Evolutionary conservation across 2,888 invertebrate species (phyloP), one percentile per base, ranked within the genome.

Genomic region (Psylliodes chrysocephalus): DNA sequence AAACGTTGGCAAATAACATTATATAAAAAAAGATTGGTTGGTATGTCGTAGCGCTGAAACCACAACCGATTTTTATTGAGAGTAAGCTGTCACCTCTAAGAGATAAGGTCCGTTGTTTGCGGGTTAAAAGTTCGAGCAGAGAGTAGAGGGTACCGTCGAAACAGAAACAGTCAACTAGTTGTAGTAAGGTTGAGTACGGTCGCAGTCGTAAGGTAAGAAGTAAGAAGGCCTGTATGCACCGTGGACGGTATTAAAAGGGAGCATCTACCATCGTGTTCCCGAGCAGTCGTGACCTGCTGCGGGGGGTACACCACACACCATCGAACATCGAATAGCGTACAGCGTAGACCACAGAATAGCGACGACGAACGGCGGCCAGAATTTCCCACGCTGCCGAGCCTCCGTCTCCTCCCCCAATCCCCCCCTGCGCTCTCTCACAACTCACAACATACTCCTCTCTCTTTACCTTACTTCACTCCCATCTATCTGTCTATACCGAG

Each of bases 221-320:
- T 14, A 46, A 46, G 19, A 40, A 56, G 54, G 51, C 28, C 15
- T 8, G 46, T 46, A 33, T 46, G 68, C 38, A 72, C 72, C 69
- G 73, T 71, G 74, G 73, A 71, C 73, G 75, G 76, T 74, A 79
- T 72, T 79, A 78, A 79, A 79, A 80, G 79, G 79, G 79, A 79
- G 77, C 78, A 78, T 77, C 78, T 78, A 78, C 75, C 78, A 77
- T 80, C 80, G 79, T 79, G 80, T 79, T 79, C 78, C 78, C 79
- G 80, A 79, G 80, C 79, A 80, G 75, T 81, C 82, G 81, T 81
- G 81, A 82, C 81, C 78, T 71, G 79, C 78, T 78, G 81, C 79
- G 80, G 81, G 80, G 68, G 56, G 68, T 60, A 28, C 42, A 38
- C 56, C 56, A 51, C 56, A 44, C 56, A 49, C 51, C 49, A 59